Evolutionary conservation across 2,113 vertebrate species (phyloP), one percentile per base, ranked within the genome.

Genomic region (Alethe castanea): DNA sequence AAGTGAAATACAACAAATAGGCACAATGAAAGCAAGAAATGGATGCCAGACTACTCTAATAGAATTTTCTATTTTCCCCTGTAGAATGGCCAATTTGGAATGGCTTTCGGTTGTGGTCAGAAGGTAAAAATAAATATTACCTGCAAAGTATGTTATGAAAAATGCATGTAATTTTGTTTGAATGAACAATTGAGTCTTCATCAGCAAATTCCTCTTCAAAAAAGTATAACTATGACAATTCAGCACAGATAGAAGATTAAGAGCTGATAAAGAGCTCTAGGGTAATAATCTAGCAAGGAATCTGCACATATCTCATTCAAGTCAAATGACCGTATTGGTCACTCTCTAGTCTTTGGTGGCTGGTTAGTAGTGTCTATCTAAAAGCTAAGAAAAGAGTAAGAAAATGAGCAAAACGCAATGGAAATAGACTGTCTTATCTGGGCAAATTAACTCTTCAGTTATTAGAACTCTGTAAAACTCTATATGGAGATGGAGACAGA

Each of bases 31-130:
- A 89, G 45, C 48, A 91, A 88, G 38, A 85, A 61, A n/a, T 18
- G 9, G n/a, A 11, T 88, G 40, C 89, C 65, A 87, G 48, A 92
- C 14, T 44, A 4, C 23, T 81, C 11, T 64, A 81, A 80, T 7
- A 50, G 31, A 88, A 50, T 65, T 90, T 87, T 81, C 33, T 40
- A 9, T 53, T 95, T 94, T 82, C 28, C 28, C 36, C 33, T 15
- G 23, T 66, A 85, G 31, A 85, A 88, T 61, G 45, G 12, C 20
- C 36, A 60, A 48, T 48, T 53, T 62, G 19, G 24, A 79, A n/a
- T 19, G 54, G 31, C 25, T 93, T 96, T 96, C n/a, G 89, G 42
- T 50, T 36, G 31, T 85, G 42, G 28, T 92, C 54, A 86, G 73
- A 73, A 72, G 17, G 40, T 45, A 47, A 89, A 69, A 92, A 91